Conservation (phyloP, 1,140 invertebrate species). For the Paraescarpia echinospica region DNA sequence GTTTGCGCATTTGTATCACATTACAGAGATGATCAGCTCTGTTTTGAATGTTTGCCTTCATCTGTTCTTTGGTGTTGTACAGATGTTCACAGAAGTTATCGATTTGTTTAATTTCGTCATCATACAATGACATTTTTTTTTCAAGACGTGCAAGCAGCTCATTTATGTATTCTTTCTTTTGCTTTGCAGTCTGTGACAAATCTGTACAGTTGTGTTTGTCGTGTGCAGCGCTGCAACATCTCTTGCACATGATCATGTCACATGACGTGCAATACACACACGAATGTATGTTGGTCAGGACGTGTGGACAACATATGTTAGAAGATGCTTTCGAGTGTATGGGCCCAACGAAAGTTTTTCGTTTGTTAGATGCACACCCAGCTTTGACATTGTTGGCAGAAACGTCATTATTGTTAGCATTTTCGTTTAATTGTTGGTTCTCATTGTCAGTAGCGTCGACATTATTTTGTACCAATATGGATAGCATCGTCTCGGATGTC, state of each 20-base stretch:
- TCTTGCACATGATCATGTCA: neutral
- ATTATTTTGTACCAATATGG: neutral
- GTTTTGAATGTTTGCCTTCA: neutral
- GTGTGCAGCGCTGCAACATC: neutral
- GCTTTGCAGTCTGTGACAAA: neutral
- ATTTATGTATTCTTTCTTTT: slow-evolving; percentile 18
- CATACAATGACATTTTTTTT: slow-evolving; percentile 2
- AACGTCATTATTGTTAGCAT: neutral
- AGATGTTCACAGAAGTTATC: neutral
- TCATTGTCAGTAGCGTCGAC: neutral
- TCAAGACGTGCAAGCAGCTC: neutral
- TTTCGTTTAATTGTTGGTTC: neutral
- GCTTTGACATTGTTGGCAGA: neutral
- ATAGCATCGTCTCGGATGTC: neutral
- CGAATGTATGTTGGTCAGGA: slow-evolving; percentile 1
- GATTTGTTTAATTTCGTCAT: neutral
- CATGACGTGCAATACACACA: slow-evolving; percentile 2
- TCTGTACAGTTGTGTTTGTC: neutral
- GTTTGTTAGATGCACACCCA: too few species aligned
- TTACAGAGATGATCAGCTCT: slow-evolving; percentile 9
- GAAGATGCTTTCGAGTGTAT: neutral
- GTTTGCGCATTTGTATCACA: slow-evolving; percentile 16
- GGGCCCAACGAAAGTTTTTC: neutral
- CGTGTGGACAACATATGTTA: slow-evolving; percentile 9
- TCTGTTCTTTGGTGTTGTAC: neutral